Conservation (phyloP, 2,113 vertebrate species). For the Callospermophilus lateralis region DNA sequence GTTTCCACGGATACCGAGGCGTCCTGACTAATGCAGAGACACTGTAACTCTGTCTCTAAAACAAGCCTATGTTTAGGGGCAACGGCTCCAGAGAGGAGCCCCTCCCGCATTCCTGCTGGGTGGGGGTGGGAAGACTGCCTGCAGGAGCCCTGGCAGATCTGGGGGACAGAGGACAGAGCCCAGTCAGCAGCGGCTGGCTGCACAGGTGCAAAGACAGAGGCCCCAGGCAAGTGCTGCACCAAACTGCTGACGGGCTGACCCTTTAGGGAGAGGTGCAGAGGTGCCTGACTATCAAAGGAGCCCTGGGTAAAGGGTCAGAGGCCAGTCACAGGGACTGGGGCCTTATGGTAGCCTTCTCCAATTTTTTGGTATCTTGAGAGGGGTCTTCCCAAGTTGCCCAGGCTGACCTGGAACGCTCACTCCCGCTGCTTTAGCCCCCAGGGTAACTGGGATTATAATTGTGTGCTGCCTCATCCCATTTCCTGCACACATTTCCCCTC, state of each 20-base stretch:
- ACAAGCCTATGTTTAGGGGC: constrained; percentile 85
- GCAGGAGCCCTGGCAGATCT: constrained; percentile 47
- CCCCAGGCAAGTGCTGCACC: neutral
- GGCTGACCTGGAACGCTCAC: neutral
- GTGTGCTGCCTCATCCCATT: neutral
- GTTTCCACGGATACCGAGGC: constrained; percentile 80
- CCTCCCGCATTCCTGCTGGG: constrained; percentile 80
- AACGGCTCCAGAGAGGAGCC: constrained; percentile 78
- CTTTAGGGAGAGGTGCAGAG: neutral
- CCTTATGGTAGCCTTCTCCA: neutral
- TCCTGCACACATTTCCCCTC: neutral
- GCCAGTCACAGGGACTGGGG: neutral
- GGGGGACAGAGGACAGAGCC: constrained; percentile 17
- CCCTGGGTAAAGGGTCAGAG: neutral
- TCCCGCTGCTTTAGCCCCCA: neutral
- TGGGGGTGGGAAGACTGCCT: constrained; percentile 67
- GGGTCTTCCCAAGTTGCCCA: neutral
- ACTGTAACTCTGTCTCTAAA: constrained; percentile 82
- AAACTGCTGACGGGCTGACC: constrained; percentile 30
- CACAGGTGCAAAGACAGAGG: constrained; percentile 23
- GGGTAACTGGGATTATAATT: neutral
- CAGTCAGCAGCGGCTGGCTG: neutral
- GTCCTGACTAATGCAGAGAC: constrained; percentile 82
- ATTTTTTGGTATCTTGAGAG: neutral
- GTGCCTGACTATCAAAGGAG: neutral